phyloP scores from a whole-genome alignment of 2,888 invertebrate species.

The Cosmia pyralina region DNA sequence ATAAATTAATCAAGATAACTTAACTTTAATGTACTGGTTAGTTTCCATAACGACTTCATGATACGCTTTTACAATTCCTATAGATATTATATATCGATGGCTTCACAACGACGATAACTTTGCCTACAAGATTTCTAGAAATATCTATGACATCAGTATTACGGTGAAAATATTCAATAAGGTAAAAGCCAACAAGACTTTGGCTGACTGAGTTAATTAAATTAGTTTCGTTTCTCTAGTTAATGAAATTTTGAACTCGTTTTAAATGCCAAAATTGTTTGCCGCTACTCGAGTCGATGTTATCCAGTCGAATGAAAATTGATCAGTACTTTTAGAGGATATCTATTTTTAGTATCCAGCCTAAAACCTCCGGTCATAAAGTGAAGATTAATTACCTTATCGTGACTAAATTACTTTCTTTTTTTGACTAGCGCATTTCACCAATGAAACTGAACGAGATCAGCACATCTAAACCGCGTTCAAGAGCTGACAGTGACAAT shows the following conservation, averaged over 20 bases:
- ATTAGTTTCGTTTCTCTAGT: constrained; percentile 29
- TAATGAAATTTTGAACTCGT: constrained; percentile 34
- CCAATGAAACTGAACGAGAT: background rate
- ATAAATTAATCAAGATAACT: too few relatives aligned
- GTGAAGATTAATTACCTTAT: background rate
- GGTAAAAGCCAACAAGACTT: constrained; percentile 19
- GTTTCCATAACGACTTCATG: background rate
- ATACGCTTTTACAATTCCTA: background rate
- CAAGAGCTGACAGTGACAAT: background rate
- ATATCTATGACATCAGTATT: too few relatives aligned
- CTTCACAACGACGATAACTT: background rate
- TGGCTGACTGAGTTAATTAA: constrained; percentile 25
- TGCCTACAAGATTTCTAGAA: background rate
- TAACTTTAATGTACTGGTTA: background rate
- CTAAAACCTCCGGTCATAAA: background rate
- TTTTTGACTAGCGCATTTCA: background rate
- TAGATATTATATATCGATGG: background rate
- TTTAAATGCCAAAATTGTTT: constrained; percentile 21
- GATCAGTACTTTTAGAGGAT: background rate
- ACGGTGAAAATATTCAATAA: background rate
- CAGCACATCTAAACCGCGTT: too few relatives aligned
- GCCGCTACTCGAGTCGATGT: background rate
- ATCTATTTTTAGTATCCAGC: background rate
- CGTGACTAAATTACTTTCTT: background rate
- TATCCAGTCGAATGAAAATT: background rate